These are phyloP conservation scores for Kryphioiulus occultus DNA, from an alignment of 2,888 invertebrate species.

Conservation along the genomic window DNA sequence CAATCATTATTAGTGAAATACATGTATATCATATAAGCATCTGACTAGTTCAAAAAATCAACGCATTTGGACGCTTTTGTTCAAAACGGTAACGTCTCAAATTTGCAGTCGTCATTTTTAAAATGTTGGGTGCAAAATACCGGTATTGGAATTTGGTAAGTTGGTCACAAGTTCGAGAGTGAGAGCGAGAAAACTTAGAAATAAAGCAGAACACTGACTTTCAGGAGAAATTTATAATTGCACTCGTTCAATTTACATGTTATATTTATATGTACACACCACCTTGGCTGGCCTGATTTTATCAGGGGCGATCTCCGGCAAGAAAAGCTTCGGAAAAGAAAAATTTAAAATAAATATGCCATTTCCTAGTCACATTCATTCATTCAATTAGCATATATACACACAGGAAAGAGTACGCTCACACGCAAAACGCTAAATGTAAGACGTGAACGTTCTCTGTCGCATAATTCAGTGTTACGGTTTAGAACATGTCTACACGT, in stretches of 20 bases:
- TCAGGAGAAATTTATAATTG: neutral
- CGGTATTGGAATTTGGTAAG: no score
- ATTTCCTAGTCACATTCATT: neutral
- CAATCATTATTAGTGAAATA: no score
- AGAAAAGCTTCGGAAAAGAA: neutral
- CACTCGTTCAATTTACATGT: constrained; percentile 3
- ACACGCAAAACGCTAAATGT: constrained; percentile 8
- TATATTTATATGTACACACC: neutral
- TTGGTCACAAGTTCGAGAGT: neutral
- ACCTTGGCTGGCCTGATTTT: no score
- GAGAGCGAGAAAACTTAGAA: neutral
- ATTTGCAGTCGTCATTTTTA: neutral
- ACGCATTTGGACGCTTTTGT: neutral
- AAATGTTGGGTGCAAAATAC: no score
- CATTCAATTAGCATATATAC: constrained; percentile 6
- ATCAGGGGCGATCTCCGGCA: neutral
- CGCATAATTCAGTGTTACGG: neutral
- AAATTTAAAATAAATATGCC: neutral
- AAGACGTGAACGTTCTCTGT: neutral
- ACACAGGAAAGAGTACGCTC: neutral
- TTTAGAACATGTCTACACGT: neutral
- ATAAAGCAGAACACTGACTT: neutral
- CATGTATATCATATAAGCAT: neutral
- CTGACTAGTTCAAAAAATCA: neutral
- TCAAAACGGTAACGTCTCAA: no score